Conservation (phyloP, 2,888 invertebrate genomes). For the Dicycla oo region DNA sequence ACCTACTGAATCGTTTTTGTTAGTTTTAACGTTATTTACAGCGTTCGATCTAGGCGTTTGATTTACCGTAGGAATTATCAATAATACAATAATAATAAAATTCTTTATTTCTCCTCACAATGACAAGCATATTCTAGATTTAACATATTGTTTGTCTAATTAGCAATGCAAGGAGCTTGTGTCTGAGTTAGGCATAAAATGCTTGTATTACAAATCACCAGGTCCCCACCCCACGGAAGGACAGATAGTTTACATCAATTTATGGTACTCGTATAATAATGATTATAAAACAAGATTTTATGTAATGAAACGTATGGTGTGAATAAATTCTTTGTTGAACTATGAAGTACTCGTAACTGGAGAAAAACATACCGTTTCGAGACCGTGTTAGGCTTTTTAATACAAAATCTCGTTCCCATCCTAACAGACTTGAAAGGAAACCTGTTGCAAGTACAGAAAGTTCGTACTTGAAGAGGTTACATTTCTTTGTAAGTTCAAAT, state of each 20-base stretch:
- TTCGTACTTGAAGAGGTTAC: not conserved
- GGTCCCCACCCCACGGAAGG: too few relatives aligned
- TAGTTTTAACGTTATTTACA: not conserved
- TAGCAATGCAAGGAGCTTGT: too few relatives aligned
- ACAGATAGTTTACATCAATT: too few relatives aligned
- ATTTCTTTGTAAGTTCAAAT: constrained; percentile 6
- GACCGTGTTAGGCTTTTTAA: not conserved
- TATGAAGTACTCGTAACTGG: not conserved
- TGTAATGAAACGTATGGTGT: not conserved
- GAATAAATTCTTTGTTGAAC: not conserved
- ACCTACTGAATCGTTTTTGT: not conserved
- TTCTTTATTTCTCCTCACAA: too few relatives aligned
- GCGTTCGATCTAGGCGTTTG: not conserved
- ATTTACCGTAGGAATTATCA: too few relatives aligned
- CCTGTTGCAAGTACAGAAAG: constrained; percentile 34
- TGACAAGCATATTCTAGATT: too few relatives aligned
- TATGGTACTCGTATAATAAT: too few relatives aligned
- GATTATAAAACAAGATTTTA: not conserved
- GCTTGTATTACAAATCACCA: too few relatives aligned
- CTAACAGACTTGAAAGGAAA: constrained; percentile 2
- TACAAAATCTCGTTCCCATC: not conserved
- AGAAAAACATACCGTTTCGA: not conserved
- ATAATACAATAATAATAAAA: too few relatives aligned
- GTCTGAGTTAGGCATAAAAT: too few relatives aligned
- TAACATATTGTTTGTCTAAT: too few relatives aligned